phyloP scores from a whole-genome alignment of 2,797 vertebrate genomes.

The Platalea minor region DNA sequence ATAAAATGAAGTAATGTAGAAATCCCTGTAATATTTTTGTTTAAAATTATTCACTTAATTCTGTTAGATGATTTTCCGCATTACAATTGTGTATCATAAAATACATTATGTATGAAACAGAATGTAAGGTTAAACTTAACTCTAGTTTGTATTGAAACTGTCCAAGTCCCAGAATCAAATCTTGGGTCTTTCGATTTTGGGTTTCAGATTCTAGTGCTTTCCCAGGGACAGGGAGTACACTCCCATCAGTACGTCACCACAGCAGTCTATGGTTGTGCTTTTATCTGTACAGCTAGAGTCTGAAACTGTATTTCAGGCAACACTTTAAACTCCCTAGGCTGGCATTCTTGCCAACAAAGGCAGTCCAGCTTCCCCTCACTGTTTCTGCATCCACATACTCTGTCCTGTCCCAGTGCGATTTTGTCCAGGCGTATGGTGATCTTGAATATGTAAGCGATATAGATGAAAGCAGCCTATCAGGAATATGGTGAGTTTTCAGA shows the following conservation, averaged over 20 bases:
- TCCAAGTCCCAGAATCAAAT: neutral
- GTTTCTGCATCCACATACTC: fast-evolving
- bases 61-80: fast-evolving
- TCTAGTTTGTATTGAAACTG: neutral
- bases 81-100: neutral
- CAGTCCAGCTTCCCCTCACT: neutral
- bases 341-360: neutral
- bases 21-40: neutral
- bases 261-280: neutral
- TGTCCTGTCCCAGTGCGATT: neutral
- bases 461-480: neutral
- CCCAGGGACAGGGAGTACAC: neutral
- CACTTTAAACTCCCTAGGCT: neutral
- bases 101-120: neutral
- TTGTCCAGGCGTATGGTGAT: neutral
- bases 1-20: neutral
- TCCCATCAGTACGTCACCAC: no score
- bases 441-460: fast-evolving
- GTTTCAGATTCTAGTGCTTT: neutral
- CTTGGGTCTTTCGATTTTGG: neutral
- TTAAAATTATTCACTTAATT: neutral
- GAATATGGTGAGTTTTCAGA: neutral
- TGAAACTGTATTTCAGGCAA: neutral
- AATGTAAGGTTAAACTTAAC: neutral
- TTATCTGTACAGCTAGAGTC: neutral